Percentiles rank a stretch among this genome's conserved stretches.
Conservation (phyloP, 2,888 invertebrate species). For the Willowsia nigromaculata region DNA sequence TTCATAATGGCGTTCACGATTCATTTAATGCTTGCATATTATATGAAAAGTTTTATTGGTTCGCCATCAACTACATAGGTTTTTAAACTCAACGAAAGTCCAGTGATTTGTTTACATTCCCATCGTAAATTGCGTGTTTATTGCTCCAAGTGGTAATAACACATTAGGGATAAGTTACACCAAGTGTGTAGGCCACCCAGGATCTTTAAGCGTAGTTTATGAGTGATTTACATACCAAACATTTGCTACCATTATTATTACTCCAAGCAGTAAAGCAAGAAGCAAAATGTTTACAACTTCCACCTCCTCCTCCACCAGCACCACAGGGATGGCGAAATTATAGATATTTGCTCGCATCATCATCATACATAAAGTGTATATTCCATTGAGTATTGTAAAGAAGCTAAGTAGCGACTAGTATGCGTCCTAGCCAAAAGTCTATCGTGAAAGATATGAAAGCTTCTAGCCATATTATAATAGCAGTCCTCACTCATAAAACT, state of each 20-base stretch:
- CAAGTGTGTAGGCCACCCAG: constrained; percentile 55
- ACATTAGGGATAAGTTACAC: constrained; percentile 61
- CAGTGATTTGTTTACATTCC: constrained; percentile 67
- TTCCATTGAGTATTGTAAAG: neutral
- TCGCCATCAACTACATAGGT: neutral
- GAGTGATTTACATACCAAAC: constrained; percentile 61
- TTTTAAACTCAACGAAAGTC: constrained; percentile 31
- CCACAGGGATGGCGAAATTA: constrained; percentile 6
- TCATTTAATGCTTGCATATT: constrained; percentile 15
- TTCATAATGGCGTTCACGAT: constrained; percentile 5
- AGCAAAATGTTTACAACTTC: constrained; percentile 19
- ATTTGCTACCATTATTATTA: constrained; percentile 59
- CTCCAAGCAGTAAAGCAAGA: neutral
- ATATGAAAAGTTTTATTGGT: constrained; percentile 6
- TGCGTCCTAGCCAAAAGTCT: neutral
- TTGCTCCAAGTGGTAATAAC: constrained; percentile 66
- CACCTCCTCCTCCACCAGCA: neutral
- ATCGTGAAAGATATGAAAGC: neutral
- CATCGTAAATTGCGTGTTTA: constrained; percentile 65
- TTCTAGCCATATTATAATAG: neutral
- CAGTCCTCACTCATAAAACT: neutral
- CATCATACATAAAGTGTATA: neutral
- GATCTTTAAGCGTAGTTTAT: constrained; percentile 54
- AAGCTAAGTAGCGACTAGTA: neutral
- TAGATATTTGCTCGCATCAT: neutral